A percentile compares a stretch with the other conserved stretches of the same genome.
Evolutionary conservation across 2,113 vertebrate species (phyloP).

Genomic region (Ailurus styani): DNA sequence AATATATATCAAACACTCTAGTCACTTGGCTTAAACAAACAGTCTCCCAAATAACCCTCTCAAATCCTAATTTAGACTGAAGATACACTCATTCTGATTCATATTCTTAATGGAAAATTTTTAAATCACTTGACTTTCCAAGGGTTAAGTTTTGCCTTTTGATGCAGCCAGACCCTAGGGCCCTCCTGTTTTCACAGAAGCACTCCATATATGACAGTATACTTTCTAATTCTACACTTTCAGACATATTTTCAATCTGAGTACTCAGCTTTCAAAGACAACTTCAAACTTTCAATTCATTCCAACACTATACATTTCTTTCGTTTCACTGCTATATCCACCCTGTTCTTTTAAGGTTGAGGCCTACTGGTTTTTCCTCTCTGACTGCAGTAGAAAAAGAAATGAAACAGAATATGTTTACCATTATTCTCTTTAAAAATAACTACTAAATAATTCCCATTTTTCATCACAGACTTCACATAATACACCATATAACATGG

Average conservation of each 20-base stretch:
- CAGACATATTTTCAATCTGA: background rate
- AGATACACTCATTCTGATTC: conserved; percentile 43
- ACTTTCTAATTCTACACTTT: conserved; percentile 6
- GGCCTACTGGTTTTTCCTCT: conserved; percentile 23
- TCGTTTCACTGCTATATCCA: conserved; percentile 30
- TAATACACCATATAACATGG: background rate
- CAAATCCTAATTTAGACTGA: conserved; percentile 46
- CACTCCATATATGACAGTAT: background rate
- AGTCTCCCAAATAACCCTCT: conserved; percentile 28
- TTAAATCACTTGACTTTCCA: conserved; percentile 32
- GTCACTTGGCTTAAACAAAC: conserved; percentile 50
- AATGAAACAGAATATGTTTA: conserved; percentile 51
- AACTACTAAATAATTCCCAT: conserved; percentile 9
- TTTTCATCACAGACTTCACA: background rate
- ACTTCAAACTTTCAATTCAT: conserved; percentile 37
- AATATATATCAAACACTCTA: conserved; percentile 35
- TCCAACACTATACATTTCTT: background rate
- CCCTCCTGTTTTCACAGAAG: background rate
- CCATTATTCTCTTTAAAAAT: conserved; percentile 26
- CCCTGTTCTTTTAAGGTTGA: background rate
- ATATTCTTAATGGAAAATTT: conserved; percentile 52
- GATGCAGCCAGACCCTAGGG: background rate
- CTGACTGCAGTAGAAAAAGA: background rate
- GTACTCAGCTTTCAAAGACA: conserved; percentile 29
- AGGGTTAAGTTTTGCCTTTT: conserved; percentile 25